phyloP scores from a whole-genome alignment of 2,113 vertebrate genomes.

The Oryzias curvinotus region DNA sequence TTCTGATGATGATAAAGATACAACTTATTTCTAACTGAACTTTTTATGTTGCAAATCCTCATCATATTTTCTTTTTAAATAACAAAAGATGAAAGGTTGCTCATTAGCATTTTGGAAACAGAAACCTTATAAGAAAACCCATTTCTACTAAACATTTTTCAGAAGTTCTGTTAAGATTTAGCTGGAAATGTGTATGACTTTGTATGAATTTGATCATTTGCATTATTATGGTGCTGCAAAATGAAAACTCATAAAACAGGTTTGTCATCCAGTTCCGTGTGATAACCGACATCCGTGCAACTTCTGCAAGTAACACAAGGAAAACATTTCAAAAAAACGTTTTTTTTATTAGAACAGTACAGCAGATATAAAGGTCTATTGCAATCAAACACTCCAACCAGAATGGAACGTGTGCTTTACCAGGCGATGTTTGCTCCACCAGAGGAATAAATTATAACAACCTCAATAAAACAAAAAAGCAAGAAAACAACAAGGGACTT shows the following conservation, averaged over 20 bases:
- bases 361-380: constrained; percentile 79
- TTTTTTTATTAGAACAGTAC: constrained; percentile 76
- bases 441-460: constrained; percentile 69
- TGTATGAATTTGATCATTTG: too few relatives aligned
- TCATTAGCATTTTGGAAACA: too few relatives aligned
- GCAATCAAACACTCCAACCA: constrained; percentile 70
- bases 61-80: too few relatives aligned
- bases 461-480: constrained; percentile 35
- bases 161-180: too few relatives aligned
- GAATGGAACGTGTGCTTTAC: constrained; percentile 60
- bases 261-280: neutral
- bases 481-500: neutral
- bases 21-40: too few relatives aligned
- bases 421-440: constrained; percentile 54
- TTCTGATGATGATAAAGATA: too few relatives aligned
- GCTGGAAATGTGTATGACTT: too few relatives aligned
- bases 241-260: neutral
- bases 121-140: too few relatives aligned
- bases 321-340: constrained; percentile 44
- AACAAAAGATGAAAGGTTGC: too few relatives aligned
- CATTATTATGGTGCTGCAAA: neutral
- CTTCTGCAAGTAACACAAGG: constrained; percentile 1
- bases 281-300: neutral
- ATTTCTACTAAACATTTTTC: too few relatives aligned
- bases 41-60: too few relatives aligned